phyloP scores from a whole-genome alignment of 2,888 invertebrate species.

The Cacoxenus indagator region DNA sequence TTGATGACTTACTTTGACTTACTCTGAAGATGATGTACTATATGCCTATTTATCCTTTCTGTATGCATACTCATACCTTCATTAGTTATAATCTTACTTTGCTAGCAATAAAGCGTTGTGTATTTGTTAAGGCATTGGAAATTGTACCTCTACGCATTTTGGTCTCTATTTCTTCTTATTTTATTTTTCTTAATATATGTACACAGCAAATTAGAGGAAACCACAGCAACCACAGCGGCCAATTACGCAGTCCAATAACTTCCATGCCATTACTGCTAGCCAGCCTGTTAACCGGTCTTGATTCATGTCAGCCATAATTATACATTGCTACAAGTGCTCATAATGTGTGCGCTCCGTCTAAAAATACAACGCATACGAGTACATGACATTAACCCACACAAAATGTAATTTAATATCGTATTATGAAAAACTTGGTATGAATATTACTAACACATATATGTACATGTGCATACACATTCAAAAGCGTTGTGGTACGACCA shows the following conservation, averaged over 20 bases:
- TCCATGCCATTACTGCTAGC: background rate
- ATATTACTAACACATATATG: background rate
- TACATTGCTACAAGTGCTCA: background rate
- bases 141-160: background rate
- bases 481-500: too few species aligned
- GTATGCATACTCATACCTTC: constrained; percentile 27
- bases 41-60: constrained; percentile 30
- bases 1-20: constrained; percentile 18
- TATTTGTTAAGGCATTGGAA: constrained; percentile 12
- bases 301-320: background rate
- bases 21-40: constrained; percentile 31
- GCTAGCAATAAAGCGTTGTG: constrained; percentile 37
- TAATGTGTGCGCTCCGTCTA: background rate
- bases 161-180: constrained; percentile 13
- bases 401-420: constrained; percentile 34
- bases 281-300: background rate
- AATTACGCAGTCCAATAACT: constrained; percentile 2
- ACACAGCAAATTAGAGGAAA: background rate
- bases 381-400: constrained; percentile 41
- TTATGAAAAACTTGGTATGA: background rate
- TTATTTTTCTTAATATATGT: background rate
- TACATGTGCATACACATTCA: too few species aligned
- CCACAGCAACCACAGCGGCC: background rate
- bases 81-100: constrained; percentile 42
- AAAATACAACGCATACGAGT: background rate